Percentiles rank a stretch among this genome's conserved stretches.
Evolutionary conservation across 2,113 vertebrate genomes (phyloP).

Genomic region (Hepsetus odoe): DNA sequence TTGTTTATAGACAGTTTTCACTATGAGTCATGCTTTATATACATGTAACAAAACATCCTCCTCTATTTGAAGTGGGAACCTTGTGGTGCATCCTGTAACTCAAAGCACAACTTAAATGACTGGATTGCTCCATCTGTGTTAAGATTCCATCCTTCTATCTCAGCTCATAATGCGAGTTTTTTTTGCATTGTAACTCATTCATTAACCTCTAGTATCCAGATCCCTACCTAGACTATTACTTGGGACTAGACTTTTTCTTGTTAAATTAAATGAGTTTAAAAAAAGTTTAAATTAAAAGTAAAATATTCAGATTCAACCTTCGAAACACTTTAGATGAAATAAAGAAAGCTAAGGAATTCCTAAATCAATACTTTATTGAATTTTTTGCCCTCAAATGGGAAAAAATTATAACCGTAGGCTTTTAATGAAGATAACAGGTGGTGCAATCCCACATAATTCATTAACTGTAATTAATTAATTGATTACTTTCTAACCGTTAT

Average conservation of each 20-base stretch:
- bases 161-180: background rate
- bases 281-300: background rate
- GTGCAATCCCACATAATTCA: no score
- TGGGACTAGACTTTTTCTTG: background rate
- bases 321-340: no score
- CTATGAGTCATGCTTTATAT: constrained; percentile 47
- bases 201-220: background rate
- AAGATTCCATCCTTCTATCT: background rate
- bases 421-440: no score
- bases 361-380: no score
- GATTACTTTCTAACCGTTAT: no score
- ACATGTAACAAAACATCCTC: constrained; percentile 50
- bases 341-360: no score
- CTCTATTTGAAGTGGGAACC: constrained; percentile 64
- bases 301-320: no score
- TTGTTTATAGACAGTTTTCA: constrained; percentile 56
- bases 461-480: no score
- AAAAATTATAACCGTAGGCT: no score
- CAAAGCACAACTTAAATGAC: constrained; percentile 14
- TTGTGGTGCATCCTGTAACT: constrained; percentile 30
- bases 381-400: no score
- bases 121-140: background rate
- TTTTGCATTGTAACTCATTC: background rate
- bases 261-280: background rate
- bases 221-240: background rate